Evolutionary conservation across 1,140 invertebrate genomes (phyloP), one percentile per base, ranked within the genome.

Genomic region (Amphibalanus amphitrite): DNA sequence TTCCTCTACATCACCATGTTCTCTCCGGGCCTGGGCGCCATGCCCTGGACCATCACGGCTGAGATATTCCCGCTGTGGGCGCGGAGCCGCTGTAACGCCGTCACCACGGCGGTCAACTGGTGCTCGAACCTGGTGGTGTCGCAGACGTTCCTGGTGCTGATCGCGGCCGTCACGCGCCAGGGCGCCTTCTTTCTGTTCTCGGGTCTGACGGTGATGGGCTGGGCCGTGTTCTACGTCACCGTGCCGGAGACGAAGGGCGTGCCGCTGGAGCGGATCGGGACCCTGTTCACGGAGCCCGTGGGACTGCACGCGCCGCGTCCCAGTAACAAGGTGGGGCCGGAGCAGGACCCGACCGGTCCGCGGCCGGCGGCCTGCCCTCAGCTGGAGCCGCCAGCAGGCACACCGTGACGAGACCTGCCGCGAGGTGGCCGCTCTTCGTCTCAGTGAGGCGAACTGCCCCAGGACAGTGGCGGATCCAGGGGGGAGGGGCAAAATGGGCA

Each of bases 1-100:
- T 77, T 81, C 30, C 73, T 83, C 23, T 85, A 85, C 74, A 70
- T 75, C 15, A 67, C 71, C 26, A 72, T 70, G 70, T 75, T 74
- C 47, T 72, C 75, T 69, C 75, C 75, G 25, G 75, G 85, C 29
- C 85, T 85, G 82, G 85, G 86, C 20, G 84, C 85, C 28, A 85
- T 87, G 82, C 86, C 86, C 59, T 87, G 86, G 86, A 86, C 85
- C 4, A 82, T 87, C 20, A 87, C 86, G 76, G 84, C 85, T 26
- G 86, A 87, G 78, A 86, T 87, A 68, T 87, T 85, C 77, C 86
- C 86, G 17, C 76, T 84, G 29, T 87, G 86, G 86, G 84, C 85
- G 15, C 76, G 86, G 71, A 81, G 84, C 73, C 82, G 82, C 0
- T 84, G 84, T 59, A 85, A 81, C 71, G 80, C 84, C n/a, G 78